A percentile compares a stretch with the other conserved stretches of the same genome.
Evolutionary conservation across 2,888 invertebrate genomes (phyloP).

Genomic region (Acanthosepion lycidas): DNA sequence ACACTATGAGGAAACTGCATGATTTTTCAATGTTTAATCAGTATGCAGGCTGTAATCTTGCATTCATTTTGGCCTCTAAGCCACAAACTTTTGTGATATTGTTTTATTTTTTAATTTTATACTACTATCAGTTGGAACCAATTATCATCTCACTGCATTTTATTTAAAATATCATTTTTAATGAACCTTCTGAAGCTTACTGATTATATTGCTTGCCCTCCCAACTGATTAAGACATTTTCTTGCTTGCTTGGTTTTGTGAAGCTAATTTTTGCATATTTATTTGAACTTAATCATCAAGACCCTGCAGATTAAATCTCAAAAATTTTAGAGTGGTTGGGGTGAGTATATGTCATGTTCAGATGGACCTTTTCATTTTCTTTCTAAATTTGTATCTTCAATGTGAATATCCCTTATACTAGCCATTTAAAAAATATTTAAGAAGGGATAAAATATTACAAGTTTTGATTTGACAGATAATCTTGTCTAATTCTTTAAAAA

Average conservation of each 20-base stretch:
- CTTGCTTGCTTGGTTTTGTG: neutral
- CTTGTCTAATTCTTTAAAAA: neutral
- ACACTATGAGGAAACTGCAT: neutral
- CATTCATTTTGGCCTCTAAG: constrained; percentile 14
- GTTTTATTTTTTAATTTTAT: neutral
- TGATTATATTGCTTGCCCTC: neutral
- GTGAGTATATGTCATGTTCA: neutral
- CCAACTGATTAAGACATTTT: neutral
- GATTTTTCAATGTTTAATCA: neutral
- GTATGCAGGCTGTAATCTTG: neutral
- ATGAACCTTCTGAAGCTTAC: neutral
- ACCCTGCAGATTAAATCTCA: neutral
- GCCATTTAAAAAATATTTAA: neutral
- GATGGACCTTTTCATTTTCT: neutral
- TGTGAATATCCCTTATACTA: neutral
- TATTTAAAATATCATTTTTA: neutral
- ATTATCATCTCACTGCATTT: neutral
- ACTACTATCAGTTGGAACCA: neutral
- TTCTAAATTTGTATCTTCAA: neutral
- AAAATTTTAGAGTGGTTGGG: neutral
- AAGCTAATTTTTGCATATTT: constrained; percentile 12
- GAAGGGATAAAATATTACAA: neutral
- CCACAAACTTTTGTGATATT: constrained; percentile 33
- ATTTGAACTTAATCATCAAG: neutral
- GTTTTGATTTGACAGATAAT: neutral